phyloP scores from a whole-genome alignment of 2,797 vertebrate genomes.

The Typhlichthys eigenmanni region DNA sequence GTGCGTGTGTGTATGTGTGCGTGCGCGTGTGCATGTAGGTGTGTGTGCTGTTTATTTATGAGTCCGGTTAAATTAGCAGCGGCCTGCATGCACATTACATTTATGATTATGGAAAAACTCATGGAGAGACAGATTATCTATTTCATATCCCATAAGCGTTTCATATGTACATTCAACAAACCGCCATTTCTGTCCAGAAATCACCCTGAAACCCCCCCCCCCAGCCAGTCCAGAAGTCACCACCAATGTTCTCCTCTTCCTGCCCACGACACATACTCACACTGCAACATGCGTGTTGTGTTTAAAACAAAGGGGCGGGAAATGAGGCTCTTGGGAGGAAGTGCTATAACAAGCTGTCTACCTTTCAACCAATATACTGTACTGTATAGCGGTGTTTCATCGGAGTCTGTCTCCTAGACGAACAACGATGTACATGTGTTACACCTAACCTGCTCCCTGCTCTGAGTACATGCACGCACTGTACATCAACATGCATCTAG shows the following conservation, averaged over 20 bases:
- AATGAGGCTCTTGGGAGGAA: too few species aligned
- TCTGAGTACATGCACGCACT: too few species aligned
- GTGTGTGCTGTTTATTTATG: not conserved
- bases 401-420: too few species aligned
- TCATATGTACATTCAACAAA: not conserved
- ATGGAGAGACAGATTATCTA: not conserved
- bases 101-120: not conserved
- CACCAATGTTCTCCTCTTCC: too few species aligned
- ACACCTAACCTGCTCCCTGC: too few species aligned
- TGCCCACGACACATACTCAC: not conserved
- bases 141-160: too few species aligned
- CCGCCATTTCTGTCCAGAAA: not conserved
- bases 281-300: not conserved
- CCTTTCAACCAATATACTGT: too few species aligned
- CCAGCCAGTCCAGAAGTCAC: slow-evolving; percentile 2
- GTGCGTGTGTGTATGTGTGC: not conserved
- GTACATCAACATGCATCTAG: too few species aligned
- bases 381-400: too few species aligned
- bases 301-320: too few species aligned
- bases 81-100: not conserved
- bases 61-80: not conserved
- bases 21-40: not conserved
- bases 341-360: not conserved
- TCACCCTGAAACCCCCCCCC: too few species aligned
- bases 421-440: too few species aligned